Evolutionary conservation across 2,797 vertebrate species (phyloP).

Genomic region (Pachyuromys duprasi): DNA sequence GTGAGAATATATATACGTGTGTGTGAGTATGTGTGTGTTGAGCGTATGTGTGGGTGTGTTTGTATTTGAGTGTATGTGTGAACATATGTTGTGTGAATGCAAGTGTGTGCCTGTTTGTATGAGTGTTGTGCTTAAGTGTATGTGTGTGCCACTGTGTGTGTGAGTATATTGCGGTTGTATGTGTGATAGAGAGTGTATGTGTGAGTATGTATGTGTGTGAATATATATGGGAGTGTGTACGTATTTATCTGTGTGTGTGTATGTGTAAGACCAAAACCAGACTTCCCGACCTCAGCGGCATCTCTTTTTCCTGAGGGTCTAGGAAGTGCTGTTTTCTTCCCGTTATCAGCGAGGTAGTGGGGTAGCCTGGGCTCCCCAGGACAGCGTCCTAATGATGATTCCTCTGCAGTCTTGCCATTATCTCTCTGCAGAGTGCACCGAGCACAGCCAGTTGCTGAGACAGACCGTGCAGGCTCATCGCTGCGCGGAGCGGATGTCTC

Average conservation of each 20-base stretch:
- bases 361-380: conserved; percentile 33
- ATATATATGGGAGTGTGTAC: background rate
- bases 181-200: background rate
- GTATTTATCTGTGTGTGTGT: background rate
- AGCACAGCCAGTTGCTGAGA: conserved; percentile 69
- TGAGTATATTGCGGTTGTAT: background rate
- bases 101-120: background rate
- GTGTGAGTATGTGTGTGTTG: background rate
- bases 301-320: conserved; percentile 29
- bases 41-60: background rate
- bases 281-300: conserved; percentile 12
- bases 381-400: conserved; percentile 7
- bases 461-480: conserved; percentile 65
- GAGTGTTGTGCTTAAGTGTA: background rate
- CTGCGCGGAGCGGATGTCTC: conserved; percentile 62
- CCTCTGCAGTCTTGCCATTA: conserved; percentile 37
- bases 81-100: background rate
- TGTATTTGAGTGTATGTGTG: background rate
- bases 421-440: conserved; percentile 67
- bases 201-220: background rate
- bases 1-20: background rate
- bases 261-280: background rate
- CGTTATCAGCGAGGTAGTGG: background rate
- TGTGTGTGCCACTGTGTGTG: background rate
- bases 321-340: conserved; percentile 22